A percentile compares a stretch with the other conserved stretches of the same genome.
Conservation (phyloP, 2,113 vertebrate species). For the Rhegmatorhina hoffmannsi region DNA sequence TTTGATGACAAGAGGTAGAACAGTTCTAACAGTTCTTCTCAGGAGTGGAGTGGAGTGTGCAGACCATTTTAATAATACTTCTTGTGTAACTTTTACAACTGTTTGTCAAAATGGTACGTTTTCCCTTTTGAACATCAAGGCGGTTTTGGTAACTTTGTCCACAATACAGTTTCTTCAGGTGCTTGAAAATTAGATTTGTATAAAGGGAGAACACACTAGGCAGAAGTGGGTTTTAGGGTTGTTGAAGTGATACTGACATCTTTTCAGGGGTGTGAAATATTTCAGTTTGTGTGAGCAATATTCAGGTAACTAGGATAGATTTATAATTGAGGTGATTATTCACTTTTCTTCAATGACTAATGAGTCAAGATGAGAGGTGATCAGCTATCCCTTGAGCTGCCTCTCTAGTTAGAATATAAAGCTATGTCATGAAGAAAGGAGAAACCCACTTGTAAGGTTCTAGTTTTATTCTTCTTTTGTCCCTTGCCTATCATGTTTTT, state of each 20-base stretch:
- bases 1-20: conserved; percentile 54
- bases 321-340: not conserved
- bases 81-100: not conserved
- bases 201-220: not conserved
- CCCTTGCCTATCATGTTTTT: rapidly evolving
- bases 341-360: not conserved
- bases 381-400: not conserved
- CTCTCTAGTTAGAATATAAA: not conserved
- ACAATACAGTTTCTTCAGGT: not conserved
- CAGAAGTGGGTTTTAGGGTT: not conserved
- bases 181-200: not conserved
- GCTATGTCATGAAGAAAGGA: not conserved
- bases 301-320: not conserved
- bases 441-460: not conserved
- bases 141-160: not conserved
- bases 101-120: not conserved
- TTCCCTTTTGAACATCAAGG: not conserved
- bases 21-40: not conserved
- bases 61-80: not conserved
- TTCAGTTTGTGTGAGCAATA: not conserved
- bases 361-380: not conserved
- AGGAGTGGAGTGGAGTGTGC: not conserved
- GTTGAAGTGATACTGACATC: not conserved
- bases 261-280: not conserved
- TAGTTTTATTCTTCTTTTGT: not conserved